Evolutionary conservation across 2,888 invertebrate genomes (phyloP), one percentile per base, ranked within the genome.

Genomic region (Scrobipalpa atriplicella): DNA sequence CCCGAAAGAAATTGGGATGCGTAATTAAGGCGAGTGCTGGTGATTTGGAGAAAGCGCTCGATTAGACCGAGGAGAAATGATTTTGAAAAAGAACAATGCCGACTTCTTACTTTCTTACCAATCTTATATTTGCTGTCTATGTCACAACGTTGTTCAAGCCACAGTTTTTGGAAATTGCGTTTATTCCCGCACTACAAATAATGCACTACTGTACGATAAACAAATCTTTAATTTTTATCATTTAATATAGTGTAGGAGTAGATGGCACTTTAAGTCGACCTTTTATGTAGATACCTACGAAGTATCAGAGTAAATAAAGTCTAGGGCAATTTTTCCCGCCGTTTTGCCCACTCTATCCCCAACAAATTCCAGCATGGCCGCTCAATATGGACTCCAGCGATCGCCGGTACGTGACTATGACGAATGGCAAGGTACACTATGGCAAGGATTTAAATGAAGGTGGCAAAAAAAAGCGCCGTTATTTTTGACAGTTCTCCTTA

Each of bases 11-110:
- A 78, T 83, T 77, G 78, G 80, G 81, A 78, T 79, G 78, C 78
- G 83, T 81, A 85, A 85, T 86, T 86, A 86, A 84, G 82, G 79
- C 73, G 79, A 84, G 80, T 78, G 80, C 74, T 73, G 76, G 81
- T 78, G 79, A 85, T 86, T 86, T 82, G 80, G 74, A 75, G 80
- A 86, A 86, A 78, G 85, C 81, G 76, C 78, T 76, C 83, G 79
- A 84, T 85, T 83, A 84, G 78, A 78, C 73, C 71, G 71, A 69
- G 69, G 62, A 69, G 66, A 29, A 29, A 29, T 29, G 2, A 29
- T 29, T 29, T 29, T 29, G 29, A 29, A 29, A 2, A 29, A 29
- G 5, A 29, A 3, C 2, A 29, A 29, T 29, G 29, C 29, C 29
- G 29, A 5, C 29, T 29, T 29, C 29, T 29, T 29, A 29, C 29